Evolutionary conservation across 2,888 invertebrate genomes (phyloP), one percentile per base, ranked within the genome.

Genomic region (Monopis laevigella): DNA sequence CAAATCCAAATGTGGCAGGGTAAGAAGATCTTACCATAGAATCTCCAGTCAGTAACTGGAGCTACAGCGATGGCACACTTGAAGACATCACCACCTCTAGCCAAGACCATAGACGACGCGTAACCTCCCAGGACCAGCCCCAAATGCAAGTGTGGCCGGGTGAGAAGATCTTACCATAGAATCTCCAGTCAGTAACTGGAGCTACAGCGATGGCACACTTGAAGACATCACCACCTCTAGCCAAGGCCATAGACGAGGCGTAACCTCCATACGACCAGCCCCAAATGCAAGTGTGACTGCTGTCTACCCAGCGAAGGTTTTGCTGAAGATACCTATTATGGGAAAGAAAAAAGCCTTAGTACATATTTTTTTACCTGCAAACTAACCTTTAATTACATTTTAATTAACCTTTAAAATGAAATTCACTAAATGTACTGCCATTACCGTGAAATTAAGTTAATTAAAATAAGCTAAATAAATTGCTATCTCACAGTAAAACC

Each of bases 21-120:
- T n/a, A n/a, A n/a, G n/a, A n/a, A n/a, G n/a, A n/a, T n/a, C n/a
- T 64, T 83, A 96, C 97, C 97, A 64, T 98, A 98, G 67, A 93
- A 92, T 21, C 89, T 81, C 96, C 98, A 98, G 71, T 96, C 96
- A 1, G 95, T 96, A 11, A 98, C 97, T 0, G 98, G 98, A 1
- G 98, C 98, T 7, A 98, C 95, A 2, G 96, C 91, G 41, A 94
- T 90, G 1, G 95, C 98, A 64, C 98, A 98, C 52, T 92, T 89
- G 82, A 97, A 97, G 18, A 92, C 86, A 34, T 83, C 75, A 0
- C 84, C 81, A 48, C 96, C 95, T 32, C 85, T 86, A 1, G 93
- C 94, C 46, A 98, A 78, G 2, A 90, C 92, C 81, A 95, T 88
- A 2, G 92, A 92, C 1, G 96, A 87, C 1, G 94, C 92, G 69